These are phyloP conservation scores for Rhynchonycteris naso DNA, from an alignment of 2,797 vertebrate species.

Conservation along the genomic window DNA sequence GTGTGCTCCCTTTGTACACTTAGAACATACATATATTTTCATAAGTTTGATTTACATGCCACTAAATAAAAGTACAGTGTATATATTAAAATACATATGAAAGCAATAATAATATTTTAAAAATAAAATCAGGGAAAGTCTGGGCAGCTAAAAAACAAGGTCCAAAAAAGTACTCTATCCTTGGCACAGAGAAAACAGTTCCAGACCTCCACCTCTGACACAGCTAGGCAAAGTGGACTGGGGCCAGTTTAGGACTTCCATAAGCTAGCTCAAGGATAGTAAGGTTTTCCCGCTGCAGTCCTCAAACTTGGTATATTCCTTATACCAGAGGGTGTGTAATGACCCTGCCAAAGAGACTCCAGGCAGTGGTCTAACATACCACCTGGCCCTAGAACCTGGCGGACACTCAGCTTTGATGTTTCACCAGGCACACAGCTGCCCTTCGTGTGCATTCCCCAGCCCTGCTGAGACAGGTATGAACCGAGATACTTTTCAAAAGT, in stretches of 20 bases:
- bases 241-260: neutral
- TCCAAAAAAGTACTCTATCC: neutral
- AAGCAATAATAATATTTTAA: conserved; percentile 17
- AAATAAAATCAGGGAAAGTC: neutral
- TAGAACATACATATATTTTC: conserved; percentile 29
- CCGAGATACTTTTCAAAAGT: neutral
- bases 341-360: neutral
- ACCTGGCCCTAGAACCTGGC: neutral
- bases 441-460: neutral
- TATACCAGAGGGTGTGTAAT: neutral
- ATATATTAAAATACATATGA: conserved; percentile 4
- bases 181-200: neutral
- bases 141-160: neutral
- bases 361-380: neutral
- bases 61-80: neutral
- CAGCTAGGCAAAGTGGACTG: neutral
- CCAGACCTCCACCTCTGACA: neutral
- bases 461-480: neutral
- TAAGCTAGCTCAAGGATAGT: neutral
- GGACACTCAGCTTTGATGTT: neutral
- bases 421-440: neutral
- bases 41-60: conserved; percentile 33
- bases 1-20: neutral
- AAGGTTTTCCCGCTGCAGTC: neutral
- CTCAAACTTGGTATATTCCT: neutral